Percentiles rank a stretch among this genome's conserved stretches.
phyloP scores from a whole-genome alignment of 2,113 vertebrate species.

The Xiphophorus maculatus region DNA sequence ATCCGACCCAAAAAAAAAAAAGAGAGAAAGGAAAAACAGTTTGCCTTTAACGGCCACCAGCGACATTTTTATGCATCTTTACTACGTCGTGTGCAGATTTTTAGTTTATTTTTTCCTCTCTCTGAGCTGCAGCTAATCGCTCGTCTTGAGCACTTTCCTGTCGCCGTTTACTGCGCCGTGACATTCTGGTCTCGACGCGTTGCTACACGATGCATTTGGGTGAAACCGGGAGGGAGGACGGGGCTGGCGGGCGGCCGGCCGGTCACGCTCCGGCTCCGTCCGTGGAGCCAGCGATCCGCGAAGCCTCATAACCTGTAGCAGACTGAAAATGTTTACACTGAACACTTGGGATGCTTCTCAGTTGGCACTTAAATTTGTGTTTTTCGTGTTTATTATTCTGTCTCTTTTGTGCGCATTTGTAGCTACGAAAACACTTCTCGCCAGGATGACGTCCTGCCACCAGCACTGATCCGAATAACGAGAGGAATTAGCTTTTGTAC shows the following conservation, averaged over 20 bases:
- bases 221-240: constrained; percentile 6
- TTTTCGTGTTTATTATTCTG: constrained; percentile 53
- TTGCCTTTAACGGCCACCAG: constrained; percentile 31
- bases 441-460: constrained; percentile 64
- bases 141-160: constrained; percentile 14
- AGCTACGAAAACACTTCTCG: constrained; percentile 53
- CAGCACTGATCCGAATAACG: constrained; percentile 69
- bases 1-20: constrained; percentile 9
- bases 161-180: constrained; percentile 39
- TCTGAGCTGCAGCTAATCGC: constrained; percentile 49
- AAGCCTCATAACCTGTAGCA: constrained; percentile 69
- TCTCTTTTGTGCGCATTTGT: constrained; percentile 55
- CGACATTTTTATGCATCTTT: constrained; percentile 44
- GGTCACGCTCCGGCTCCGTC: not conserved
- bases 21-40: constrained; percentile 6
- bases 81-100: constrained; percentile 15
- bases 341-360: constrained; percentile 53
- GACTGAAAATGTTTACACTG: constrained; percentile 78
- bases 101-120: not conserved
- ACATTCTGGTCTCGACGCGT: constrained; percentile 12
- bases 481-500: constrained; percentile 59
- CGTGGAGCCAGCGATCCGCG: constrained; percentile 12
- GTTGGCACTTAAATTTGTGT: constrained; percentile 38
- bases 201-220: constrained; percentile 1
- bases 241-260: no score